Evolutionary conservation across 2,888 invertebrate species (phyloP).

Genomic region (Tenthredo livida): DNA sequence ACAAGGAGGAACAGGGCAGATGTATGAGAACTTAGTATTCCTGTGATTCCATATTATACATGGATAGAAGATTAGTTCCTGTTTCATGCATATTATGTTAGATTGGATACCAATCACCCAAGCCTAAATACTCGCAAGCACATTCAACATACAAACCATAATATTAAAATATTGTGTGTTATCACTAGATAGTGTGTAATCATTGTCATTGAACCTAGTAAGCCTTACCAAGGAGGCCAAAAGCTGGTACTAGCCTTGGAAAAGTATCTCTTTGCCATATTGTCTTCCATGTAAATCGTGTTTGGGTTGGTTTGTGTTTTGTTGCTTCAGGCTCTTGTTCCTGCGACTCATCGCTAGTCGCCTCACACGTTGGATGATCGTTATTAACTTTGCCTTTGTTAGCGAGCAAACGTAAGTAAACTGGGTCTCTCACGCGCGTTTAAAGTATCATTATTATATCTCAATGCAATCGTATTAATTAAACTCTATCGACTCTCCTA

Average conservation of each 20-base stretch:
- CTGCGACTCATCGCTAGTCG: constrained; percentile 62
- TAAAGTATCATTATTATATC: neutral
- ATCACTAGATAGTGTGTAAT: constrained; percentile 34
- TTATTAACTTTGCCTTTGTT: constrained; percentile 70
- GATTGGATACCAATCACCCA: neutral
- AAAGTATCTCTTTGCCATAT: constrained; percentile 72
- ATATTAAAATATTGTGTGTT: neutral
- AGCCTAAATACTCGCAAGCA: constrained; percentile 15
- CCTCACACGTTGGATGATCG: constrained; percentile 61
- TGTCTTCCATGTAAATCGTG: constrained; percentile 71
- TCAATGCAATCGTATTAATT: neutral
- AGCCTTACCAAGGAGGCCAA: constrained; percentile 74
- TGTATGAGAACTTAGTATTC: neutral
- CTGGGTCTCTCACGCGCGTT: constrained; percentile 58
- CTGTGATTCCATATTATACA: neutral
- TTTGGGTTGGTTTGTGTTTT: constrained; percentile 70
- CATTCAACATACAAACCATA: constrained; percentile 22
- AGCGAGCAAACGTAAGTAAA: constrained; percentile 69
- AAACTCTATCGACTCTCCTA: neutral
- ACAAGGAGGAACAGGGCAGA: neutral
- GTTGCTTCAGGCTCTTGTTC: constrained; percentile 62
- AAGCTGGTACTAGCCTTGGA: constrained; percentile 72
- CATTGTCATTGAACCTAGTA: constrained; percentile 57
- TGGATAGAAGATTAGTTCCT: neutral
- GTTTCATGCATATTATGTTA: neutral